Evolutionary conservation across 2,797 vertebrate genomes (phyloP).

Genomic region (Pseudocheirus occidentalis): DNA sequence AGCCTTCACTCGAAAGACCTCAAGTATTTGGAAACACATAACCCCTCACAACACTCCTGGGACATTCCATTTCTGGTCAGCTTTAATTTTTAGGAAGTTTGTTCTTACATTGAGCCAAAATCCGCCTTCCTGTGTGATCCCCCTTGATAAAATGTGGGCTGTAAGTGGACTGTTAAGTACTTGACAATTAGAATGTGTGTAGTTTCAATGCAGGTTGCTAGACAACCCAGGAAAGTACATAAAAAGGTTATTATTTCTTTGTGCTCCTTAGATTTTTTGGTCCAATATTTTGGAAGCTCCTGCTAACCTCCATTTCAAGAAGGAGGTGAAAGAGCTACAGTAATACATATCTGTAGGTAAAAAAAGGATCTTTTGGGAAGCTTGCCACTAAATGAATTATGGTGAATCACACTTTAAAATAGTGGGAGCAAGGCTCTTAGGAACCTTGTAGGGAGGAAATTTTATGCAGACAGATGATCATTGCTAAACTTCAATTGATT

Average conservation of each 20-base stretch:
- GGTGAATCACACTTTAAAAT: conserved; percentile 9
- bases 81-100: background rate
- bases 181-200: background rate
- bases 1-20: background rate
- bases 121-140: background rate
- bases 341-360: background rate
- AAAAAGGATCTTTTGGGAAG: background rate
- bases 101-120: background rate
- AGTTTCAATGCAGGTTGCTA: background rate
- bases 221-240: background rate
- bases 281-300: conserved; percentile 24
- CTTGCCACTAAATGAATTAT: background rate
- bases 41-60: background rate
- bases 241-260: background rate
- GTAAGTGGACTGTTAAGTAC: background rate
- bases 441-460: background rate
- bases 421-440: conserved; percentile 15
- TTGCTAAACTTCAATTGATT: conserved; percentile 10
- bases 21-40: background rate
- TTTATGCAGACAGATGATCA: background rate
- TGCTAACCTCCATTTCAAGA: background rate
- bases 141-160: background rate
- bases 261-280: background rate
- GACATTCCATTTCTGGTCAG: background rate
- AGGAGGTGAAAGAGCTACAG: conserved; percentile 4